Evolutionary conservation across 2,888 invertebrate species (phyloP), one percentile per base, ranked within the genome.

Genomic region (Apamea anceps): DNA sequence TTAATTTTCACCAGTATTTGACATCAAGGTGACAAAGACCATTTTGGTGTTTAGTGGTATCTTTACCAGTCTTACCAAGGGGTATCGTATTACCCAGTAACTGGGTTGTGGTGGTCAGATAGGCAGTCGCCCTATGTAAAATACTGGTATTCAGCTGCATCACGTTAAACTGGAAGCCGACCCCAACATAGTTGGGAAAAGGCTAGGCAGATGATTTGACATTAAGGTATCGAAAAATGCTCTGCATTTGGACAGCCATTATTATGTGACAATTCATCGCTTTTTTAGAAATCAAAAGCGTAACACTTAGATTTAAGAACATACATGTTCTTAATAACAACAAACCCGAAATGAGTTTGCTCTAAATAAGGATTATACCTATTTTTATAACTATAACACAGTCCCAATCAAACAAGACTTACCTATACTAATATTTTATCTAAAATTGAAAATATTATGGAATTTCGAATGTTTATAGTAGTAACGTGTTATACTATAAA

Each of bases 391-490:
- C 8, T 25, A 18, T 13, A 37, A 2, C 45, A 66, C 67, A 74
- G 72, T 85, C 81, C 80, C 89, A 90, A 89, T 88, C 67, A 85
- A 88, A 88, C 85, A 87, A 89, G 66, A 81, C 77, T 28, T 67
- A 21, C 72, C 75, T 88, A 83, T 48, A 62, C 81, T 82, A 79
- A 80, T 84, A 85, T 79, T 89, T 86, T 79, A 81, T 82, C 85
- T 90, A 91, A 92, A 89, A 85, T 91, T 91, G 91, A 93, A 93
- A 93, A 92, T 92, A 93, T 87, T 91, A 90, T 89, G 85, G 86
- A 87, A 87, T 89, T 89, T 88, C 84, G 83, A 86, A 85, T 79
- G 84, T 85, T 57, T 88, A 86, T 82, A 76, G 67, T 81, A 79
- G 72, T 79, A 77, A 80, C 74, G 81, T 88, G 82, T 90, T 88